Evolutionary conservation across 2,797 vertebrate genomes (phyloP).

Genomic region (Aldrovandia affinis): DNA sequence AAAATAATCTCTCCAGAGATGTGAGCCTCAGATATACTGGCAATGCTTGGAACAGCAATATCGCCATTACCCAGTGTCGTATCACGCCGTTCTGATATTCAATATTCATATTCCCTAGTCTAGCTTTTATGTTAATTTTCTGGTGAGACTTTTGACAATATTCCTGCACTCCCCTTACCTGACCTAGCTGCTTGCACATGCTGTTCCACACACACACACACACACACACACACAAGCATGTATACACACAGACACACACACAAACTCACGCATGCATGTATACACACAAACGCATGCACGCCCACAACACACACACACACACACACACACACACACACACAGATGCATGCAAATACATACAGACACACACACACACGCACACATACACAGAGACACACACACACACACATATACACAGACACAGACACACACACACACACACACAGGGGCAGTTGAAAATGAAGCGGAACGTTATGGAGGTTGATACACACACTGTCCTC

Average conservation of each 20-base stretch:
- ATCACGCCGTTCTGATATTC: conserved; percentile 4
- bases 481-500: conserved; percentile 30
- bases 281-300: no score
- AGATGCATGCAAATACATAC: background rate
- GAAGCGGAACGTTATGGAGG: background rate
- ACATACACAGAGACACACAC: conserved; percentile 25
- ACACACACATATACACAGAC: conserved; percentile 25
- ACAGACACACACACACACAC: background rate
- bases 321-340: background rate
- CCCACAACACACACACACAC: conserved; percentile 15
- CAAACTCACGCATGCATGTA: conserved; percentile 25
- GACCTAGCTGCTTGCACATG: background rate
- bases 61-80: conserved; percentile 34
- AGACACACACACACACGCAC: background rate
- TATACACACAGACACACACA: conserved; percentile 20
- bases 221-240: background rate
- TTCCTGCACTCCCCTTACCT: background rate
- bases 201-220: background rate
- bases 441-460: background rate
- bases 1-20: conserved; percentile 62
- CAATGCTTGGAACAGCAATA: conserved; percentile 16
- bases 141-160: conserved; percentile 35
- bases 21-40: conserved; percentile 44
- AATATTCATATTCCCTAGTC: conserved; percentile 41
- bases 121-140: conserved; percentile 54